phyloP scores from a whole-genome alignment of 2,797 vertebrate genomes.

The Alcedo quadribrachys region DNA sequence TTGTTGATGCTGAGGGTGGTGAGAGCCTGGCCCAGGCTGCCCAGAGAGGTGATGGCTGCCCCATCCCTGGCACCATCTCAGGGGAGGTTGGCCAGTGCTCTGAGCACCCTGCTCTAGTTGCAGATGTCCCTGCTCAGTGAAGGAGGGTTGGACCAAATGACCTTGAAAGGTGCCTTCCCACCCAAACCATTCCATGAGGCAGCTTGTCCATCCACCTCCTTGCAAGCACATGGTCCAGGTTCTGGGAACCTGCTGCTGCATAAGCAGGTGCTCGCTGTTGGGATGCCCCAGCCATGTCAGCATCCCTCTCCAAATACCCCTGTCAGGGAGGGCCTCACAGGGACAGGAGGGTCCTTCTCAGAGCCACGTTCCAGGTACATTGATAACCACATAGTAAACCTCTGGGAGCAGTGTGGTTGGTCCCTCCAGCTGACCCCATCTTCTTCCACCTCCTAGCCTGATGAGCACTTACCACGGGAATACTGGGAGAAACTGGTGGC shows the following conservation, averaged over 20 bases:
- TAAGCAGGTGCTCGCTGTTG: background rate
- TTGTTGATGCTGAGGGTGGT: background rate
- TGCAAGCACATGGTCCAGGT: background rate
- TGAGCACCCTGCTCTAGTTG: background rate
- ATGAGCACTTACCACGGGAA: constrained; percentile 82
- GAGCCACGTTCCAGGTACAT: background rate
- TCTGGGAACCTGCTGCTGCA: background rate
- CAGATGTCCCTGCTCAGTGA: background rate
- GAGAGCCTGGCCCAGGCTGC: background rate
- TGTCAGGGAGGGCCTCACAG: background rate
- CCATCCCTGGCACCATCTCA: background rate
- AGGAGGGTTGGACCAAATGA: background rate
- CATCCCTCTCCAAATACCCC: background rate
- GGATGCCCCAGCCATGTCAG: background rate
- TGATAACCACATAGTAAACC: background rate
- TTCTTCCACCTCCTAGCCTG: constrained; percentile 63
- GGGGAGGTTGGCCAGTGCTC: background rate
- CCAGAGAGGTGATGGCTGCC: background rate
- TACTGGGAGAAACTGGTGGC: constrained; percentile 84
- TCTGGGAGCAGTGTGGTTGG: background rate
- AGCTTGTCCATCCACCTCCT: background rate
- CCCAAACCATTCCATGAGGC: background rate
- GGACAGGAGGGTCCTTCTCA: background rate
- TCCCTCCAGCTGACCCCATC: background rate
- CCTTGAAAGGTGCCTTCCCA: background rate